phyloP scores from a whole-genome alignment of 2,797 vertebrate species.

The Rhadinocentrus ornatus region DNA sequence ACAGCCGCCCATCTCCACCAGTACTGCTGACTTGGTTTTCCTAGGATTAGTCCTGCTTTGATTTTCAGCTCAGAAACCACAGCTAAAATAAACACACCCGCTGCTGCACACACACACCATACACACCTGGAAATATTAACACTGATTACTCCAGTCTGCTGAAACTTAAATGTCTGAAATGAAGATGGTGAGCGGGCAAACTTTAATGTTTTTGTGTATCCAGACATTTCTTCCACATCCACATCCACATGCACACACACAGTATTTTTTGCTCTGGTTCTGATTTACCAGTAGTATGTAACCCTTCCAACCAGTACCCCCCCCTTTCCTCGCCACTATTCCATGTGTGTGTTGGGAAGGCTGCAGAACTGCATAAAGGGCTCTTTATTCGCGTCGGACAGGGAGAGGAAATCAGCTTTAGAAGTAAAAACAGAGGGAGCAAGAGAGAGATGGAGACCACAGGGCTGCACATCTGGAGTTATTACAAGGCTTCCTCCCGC shows the following conservation, averaged over 20 bases:
- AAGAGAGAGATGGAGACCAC: conserved; percentile 82
- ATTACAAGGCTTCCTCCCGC: conserved; percentile 85
- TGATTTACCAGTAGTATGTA: conserved; percentile 79
- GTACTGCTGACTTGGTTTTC: conserved; percentile 80
- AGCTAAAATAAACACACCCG: conserved; percentile 82
- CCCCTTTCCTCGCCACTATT: conserved; percentile 10
- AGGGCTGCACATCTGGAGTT: conserved; percentile 96
- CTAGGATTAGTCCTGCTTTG: conserved; percentile 74
- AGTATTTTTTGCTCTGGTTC: conserved; percentile 65
- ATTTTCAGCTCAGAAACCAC: conserved; percentile 79
- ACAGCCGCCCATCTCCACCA: conserved; percentile 52
- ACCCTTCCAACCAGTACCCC: conserved; percentile 56
- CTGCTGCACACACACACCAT: conserved; percentile 34
- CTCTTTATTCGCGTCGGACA: conserved; percentile 85
- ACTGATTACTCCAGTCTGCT: conserved; percentile 52
- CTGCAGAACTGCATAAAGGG: conserved; percentile 82
- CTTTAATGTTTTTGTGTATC: conserved; percentile 38
- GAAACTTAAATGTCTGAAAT: conserved; percentile 38
- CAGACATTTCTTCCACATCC: conserved; percentile 22
- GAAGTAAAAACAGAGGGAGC: conserved; percentile 86
- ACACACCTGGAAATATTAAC: conserved; percentile 61
- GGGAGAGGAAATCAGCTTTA: conserved; percentile 87
- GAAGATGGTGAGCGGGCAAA: conserved; percentile 51
- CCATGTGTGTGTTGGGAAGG: conserved; percentile 60
- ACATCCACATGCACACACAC: conserved; percentile 23